These are phyloP conservation scores for Pelochelys cantorii DNA, from an alignment of 2,797 vertebrate species.

Conservation along the genomic window DNA sequence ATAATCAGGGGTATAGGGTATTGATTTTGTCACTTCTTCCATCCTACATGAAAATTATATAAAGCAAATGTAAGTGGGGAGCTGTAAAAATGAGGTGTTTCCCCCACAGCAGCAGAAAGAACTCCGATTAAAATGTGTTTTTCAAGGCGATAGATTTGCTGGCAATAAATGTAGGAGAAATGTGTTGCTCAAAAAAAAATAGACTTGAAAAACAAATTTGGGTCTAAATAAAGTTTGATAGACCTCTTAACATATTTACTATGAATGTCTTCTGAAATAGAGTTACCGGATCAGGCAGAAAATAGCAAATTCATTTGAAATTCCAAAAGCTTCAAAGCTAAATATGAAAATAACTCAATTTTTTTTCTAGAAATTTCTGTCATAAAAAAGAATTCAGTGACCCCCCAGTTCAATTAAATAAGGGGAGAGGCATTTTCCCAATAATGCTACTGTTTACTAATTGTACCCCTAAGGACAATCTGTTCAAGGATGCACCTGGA, in stretches of 20 bases:
- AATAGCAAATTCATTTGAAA: background rate
- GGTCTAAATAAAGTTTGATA: background rate
- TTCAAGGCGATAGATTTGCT: conserved; percentile 8
- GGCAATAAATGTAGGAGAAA: background rate
- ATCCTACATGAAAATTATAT: background rate
- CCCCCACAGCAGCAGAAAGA: conserved; percentile 17
- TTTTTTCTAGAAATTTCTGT: conserved; percentile 53
- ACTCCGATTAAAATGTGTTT: conserved; percentile 24
- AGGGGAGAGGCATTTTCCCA: background rate
- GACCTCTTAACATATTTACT: background rate
- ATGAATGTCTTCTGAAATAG: background rate
- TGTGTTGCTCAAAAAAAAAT: background rate
- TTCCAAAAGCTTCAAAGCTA: background rate
- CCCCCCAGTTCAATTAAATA: background rate
- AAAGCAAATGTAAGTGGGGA: conserved; percentile 22
- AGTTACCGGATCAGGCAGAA: background rate
- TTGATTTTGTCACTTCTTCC: background rate
- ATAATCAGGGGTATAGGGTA: background rate
- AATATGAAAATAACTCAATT: conserved; percentile 46
- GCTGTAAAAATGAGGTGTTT: background rate
- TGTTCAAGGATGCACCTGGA: background rate
- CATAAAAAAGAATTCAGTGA: background rate
- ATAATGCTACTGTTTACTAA: background rate
- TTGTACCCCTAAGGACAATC: background rate
- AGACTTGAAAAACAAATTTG: conserved; percentile 15